Conservation (phyloP, 2,113 vertebrate species). For the Saguinus midas region DNA sequence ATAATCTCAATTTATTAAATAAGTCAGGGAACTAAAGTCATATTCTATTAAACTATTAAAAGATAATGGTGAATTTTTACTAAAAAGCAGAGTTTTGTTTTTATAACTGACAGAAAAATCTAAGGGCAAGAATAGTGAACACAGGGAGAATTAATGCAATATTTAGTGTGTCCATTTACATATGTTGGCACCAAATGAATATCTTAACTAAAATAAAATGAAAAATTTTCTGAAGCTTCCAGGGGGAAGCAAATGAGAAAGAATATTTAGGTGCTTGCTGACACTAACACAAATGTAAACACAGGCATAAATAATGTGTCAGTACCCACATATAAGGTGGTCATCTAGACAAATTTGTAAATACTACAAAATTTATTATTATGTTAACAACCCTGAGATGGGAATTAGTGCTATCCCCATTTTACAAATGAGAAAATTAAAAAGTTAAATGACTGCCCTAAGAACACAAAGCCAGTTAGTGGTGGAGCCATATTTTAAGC, state of each 20-base stretch:
- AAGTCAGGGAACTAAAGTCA: neutral
- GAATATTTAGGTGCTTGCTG: neutral
- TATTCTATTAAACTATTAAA: conserved; percentile 4
- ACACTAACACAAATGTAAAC: neutral
- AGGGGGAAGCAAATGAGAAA: neutral
- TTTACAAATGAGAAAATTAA: neutral
- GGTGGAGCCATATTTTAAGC: neutral
- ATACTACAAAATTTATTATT: neutral
- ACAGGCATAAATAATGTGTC: neutral
- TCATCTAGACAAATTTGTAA: neutral
- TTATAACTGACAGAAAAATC: neutral
- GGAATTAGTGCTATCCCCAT: neutral
- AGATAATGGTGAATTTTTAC: neutral
- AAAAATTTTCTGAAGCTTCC: neutral
- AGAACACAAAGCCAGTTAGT: neutral
- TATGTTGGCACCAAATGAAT: neutral
- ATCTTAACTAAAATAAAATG: neutral
- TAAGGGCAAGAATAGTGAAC: neutral
- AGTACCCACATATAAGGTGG: neutral
- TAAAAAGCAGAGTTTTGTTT: neutral
- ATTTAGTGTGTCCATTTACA: neutral
- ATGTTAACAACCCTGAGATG: neutral
- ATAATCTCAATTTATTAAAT: neutral
- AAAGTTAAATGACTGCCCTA: neutral
- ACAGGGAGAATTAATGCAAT: neutral